Evolutionary conservation across 2,888 invertebrate genomes (phyloP), one percentile per base, ranked within the genome.

Genomic region (Heliconius erato): DNA sequence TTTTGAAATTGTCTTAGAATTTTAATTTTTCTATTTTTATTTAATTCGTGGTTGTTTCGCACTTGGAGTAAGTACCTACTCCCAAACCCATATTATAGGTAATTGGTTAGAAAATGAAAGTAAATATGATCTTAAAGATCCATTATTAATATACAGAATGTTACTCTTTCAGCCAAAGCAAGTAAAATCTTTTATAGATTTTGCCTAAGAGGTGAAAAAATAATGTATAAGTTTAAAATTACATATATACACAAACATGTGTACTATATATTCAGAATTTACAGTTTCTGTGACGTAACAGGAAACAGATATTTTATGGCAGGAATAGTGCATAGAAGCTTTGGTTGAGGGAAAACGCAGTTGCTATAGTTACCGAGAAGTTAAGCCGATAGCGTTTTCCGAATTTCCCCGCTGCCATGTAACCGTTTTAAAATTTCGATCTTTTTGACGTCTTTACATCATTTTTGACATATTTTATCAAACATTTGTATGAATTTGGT

Each of bases 361-460:
- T 94, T 87, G 84, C 91, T 88, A 91, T 91, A 89, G 89, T 88
- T 88, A 95, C 95, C 83, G 86, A 86, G 87, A 87, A 90, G 95
- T 95, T 95, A 90, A 86, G 95, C 94, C 95, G 90, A 95, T 95
- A 95, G 88, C 83, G 81, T 91, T 91, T 90, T 87, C 90, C 89
- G 23, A 90, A 91, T 92, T 93, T 88, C 91, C 90, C 85, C 84
- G 86, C 89, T 89, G 85, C 86, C 82, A 86, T 81, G 86, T 85
- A 83, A 84, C 79, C 76, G 83, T 79, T 89, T 89, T 89, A 88
- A 87, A 85, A 83, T 89, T 89, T 85, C 85, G 84, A 84, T 78
- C 35, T 87, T 88, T 89, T 88, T 87, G 87, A 88, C 87, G 87
- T 81, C 80, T 87, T 86, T 88, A 81, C 72, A 84, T 44, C 35